These are phyloP conservation scores for Altica lythri DNA, from an alignment of 2,888 invertebrate genomes.

Conservation along the genomic window DNA sequence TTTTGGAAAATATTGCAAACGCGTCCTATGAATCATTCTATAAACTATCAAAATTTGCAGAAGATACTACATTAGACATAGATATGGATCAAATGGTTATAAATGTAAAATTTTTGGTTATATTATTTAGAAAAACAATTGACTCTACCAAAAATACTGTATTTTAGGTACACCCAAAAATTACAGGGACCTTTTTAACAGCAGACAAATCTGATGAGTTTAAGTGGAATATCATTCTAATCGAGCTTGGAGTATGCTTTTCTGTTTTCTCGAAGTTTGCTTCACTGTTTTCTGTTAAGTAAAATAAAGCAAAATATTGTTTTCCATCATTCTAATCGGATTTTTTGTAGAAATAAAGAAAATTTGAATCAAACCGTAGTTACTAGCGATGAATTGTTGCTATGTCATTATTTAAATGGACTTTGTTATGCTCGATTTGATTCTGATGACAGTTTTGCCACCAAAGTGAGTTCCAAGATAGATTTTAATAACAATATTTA, in stretches of 20 bases:
- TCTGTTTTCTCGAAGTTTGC: constrained; percentile 66
- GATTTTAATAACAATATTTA: too few species aligned
- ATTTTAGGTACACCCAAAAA: constrained; percentile 59
- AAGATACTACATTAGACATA: constrained; percentile 53
- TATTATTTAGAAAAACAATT: not conserved
- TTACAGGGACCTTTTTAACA: constrained; percentile 58
- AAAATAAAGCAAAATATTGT: constrained; percentile 37
- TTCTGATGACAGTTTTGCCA: too few species aligned
- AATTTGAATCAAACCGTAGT: constrained; percentile 5
- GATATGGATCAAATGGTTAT: constrained; percentile 58
- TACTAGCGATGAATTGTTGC: constrained; percentile 1
- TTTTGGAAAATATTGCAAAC: constrained; percentile 58
- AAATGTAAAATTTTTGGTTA: constrained; percentile 50
- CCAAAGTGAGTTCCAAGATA: too few species aligned
- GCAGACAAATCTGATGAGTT: constrained; percentile 53
- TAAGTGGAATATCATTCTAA: constrained; percentile 63
- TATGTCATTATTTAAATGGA: constrained; percentile 57
- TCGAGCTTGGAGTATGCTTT: constrained; percentile 70
- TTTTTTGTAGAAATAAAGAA: constrained; percentile 16
- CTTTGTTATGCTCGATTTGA: constrained; percentile 58
- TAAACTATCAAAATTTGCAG: constrained; percentile 53
- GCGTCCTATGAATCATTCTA: constrained; percentile 56
- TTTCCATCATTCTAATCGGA: constrained; percentile 2
- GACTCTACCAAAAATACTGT: not conserved
- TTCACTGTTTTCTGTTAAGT: constrained; percentile 59